Evolutionary conservation across 2,888 invertebrate genomes (phyloP).

Genomic region (Colostygia pectinataria): DNA sequence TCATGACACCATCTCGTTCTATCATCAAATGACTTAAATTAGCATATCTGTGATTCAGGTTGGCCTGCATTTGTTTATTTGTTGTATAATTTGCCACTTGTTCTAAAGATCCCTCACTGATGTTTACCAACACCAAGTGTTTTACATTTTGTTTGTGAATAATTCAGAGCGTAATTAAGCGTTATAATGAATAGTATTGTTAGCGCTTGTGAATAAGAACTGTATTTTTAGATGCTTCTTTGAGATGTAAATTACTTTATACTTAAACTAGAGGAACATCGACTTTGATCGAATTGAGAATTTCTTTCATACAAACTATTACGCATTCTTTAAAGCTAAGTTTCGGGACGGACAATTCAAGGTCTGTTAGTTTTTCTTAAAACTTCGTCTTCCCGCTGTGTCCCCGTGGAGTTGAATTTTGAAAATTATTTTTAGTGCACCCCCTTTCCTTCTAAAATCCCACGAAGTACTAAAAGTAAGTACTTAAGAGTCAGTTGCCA

Average conservation of each 20-base stretch:
- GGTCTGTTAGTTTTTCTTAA: no score
- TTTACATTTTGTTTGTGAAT: conserved; percentile 29
- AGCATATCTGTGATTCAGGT: conserved; percentile 60
- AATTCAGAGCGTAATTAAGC: conserved; percentile 25
- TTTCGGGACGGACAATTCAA: no score
- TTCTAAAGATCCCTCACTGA: conserved; percentile 17
- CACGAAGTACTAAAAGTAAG: no score
- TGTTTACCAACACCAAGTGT: conserved; percentile 29
- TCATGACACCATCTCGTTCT: conserved; percentile 15
- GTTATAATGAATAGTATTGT: conserved; percentile 8
- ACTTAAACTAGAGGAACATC: no score
- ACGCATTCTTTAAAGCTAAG: no score
- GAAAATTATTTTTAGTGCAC: no score
- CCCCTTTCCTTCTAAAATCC: no score
- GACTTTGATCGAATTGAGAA: no score
- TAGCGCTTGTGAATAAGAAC: neutral
- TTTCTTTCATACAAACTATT: no score
- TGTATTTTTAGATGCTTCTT: neutral
- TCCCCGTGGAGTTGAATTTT: no score
- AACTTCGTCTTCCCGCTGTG: no score
- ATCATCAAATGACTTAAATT: conserved; percentile 54
- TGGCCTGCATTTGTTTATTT: conserved; percentile 36
- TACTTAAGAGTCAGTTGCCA: no score
- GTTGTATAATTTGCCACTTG: conserved; percentile 35
- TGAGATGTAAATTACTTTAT: neutral